These are phyloP conservation scores for Polydesmus complanatus DNA, from an alignment of 2,888 invertebrate genomes.

Conservation along the genomic window DNA sequence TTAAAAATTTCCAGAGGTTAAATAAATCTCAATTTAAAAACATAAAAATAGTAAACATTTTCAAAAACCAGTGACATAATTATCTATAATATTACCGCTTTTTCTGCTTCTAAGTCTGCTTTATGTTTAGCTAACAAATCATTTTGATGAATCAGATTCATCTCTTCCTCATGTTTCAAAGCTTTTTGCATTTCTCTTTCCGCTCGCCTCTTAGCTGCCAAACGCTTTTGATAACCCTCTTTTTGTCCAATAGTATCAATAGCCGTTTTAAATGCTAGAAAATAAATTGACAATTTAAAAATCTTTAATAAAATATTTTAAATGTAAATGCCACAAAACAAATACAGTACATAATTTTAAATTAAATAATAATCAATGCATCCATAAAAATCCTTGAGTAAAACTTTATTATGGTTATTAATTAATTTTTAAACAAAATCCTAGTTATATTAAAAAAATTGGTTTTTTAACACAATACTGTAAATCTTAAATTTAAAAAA, in stretches of 20 bases:
- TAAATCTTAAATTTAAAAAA: no score
- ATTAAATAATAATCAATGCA: no score
- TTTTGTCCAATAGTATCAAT: constrained; percentile 53
- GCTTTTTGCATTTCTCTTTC: constrained; percentile 38
- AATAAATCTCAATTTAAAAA: background rate
- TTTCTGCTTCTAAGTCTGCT: constrained; percentile 48
- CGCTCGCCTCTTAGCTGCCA: constrained; percentile 40
- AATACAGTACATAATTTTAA: no score
- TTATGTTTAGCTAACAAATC: constrained; percentile 40
- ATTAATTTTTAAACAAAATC: no score
- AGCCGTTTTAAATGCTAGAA: constrained; percentile 48
- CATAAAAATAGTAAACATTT: background rate
- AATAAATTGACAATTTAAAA: background rate
- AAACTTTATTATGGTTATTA: no score
- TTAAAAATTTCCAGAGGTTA: background rate
- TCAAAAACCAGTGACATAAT: background rate
- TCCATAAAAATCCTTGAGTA: no score
- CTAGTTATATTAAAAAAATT: no score
- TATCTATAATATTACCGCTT: constrained; percentile 35
- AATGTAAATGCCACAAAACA: background rate
- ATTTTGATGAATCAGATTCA: constrained; percentile 41
- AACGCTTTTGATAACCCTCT: constrained; percentile 54
- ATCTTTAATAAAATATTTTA: background rate
- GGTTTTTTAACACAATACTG: no score
- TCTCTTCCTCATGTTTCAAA: constrained; percentile 41